Percentiles rank a stretch among this genome's conserved stretches.
Evolutionary conservation across 2,888 invertebrate species (phyloP).

Genomic region (Dysmachus trigonus): DNA sequence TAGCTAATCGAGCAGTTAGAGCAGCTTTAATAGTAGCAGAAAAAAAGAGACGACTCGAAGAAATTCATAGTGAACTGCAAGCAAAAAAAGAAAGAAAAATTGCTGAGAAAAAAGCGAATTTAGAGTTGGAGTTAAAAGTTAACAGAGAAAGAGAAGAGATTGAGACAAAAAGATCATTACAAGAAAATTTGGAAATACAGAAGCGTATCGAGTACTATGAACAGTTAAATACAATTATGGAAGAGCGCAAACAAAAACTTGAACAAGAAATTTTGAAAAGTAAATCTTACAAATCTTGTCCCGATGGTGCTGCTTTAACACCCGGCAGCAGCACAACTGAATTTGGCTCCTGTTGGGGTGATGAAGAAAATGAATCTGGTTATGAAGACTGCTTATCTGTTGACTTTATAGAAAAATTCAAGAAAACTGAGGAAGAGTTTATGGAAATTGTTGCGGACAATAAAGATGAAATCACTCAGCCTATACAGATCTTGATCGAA

Average conservation of each 20-base stretch:
- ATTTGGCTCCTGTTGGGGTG: conserved; percentile 55
- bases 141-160: conserved; percentile 54
- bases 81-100: conserved; percentile 56
- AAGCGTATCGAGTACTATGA: conserved; percentile 58
- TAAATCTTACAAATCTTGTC: not conserved
- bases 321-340: conserved; percentile 52
- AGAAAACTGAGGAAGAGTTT: conserved; percentile 35
- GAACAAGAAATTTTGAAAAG: not conserved
- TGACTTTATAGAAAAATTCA: conserved; percentile 42
- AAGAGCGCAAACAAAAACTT: not conserved
- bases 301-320: conserved; percentile 44
- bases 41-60: conserved; percentile 55
- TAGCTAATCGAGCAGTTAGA: conserved; percentile 52
- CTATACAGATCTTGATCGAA: not conserved
- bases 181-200: conserved; percentile 56
- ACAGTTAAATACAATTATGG: conserved; percentile 54
- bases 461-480: not conserved
- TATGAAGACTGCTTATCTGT: conserved; percentile 55
- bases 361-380: conserved; percentile 53
- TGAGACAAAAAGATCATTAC: conserved; percentile 55
- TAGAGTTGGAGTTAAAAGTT: conserved; percentile 56
- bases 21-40: conserved; percentile 52
- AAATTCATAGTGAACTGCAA: conserved; percentile 56
- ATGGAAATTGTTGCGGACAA: not conserved
- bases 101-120: conserved; percentile 56